Conservation (phyloP, 2,888 invertebrate genomes). For the Thelaira solivaga region DNA sequence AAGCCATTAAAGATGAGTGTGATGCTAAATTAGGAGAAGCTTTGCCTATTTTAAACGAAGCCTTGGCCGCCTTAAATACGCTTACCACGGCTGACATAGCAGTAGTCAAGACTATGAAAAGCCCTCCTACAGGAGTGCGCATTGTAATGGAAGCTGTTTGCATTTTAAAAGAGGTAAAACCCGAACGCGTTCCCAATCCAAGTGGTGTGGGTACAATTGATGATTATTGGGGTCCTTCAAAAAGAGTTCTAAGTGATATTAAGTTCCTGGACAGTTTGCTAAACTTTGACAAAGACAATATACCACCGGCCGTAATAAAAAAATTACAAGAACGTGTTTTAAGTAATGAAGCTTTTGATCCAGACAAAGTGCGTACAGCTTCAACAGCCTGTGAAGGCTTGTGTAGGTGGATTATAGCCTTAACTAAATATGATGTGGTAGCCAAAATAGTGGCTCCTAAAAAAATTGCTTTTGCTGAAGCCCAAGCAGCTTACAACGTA, state of each 20-base stretch:
- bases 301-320: conserved; percentile 88
- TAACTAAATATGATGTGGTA: conserved; percentile 96
- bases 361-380: conserved; percentile 91
- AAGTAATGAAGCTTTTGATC: conserved; percentile 91
- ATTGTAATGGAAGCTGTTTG: conserved; percentile 97
- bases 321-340: conserved; percentile 88
- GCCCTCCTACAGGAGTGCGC: conserved; percentile 92
- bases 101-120: conserved; percentile 97
- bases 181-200: conserved; percentile 90
- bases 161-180: conserved; percentile 93
- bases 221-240: conserved; percentile 95
- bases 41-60: conserved; percentile 91
- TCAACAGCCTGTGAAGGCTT: conserved; percentile 94
- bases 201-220: conserved; percentile 90
- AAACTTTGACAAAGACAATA: conserved; percentile 94
- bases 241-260: conserved; percentile 91
- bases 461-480: conserved; percentile 90
- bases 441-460: conserved; percentile 96
- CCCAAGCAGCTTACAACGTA: conserved; percentile 86
- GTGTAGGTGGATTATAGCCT: conserved; percentile 96
- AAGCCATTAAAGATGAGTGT: conserved; percentile 94
- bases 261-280: conserved; percentile 93
- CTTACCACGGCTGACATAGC: conserved; percentile 92
- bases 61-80: conserved; percentile 91
- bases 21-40: conserved; percentile 94